Base-by-base conservation (phyloP, 2,113 vertebrate species). In the Burhinus oedicnemus region DNA sequence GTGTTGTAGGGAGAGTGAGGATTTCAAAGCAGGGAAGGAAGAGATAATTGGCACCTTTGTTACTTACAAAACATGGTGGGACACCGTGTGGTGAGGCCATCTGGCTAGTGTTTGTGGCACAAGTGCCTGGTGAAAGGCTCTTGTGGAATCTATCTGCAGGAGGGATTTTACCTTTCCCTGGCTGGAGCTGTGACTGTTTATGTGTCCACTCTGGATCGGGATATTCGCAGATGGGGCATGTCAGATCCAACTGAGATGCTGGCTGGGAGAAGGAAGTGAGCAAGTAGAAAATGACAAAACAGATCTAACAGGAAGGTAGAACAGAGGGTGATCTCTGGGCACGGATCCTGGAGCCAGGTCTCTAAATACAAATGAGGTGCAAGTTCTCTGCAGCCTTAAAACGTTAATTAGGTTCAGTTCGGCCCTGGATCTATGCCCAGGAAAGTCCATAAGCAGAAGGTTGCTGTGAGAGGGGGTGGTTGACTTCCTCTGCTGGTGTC, bases 31-130 rank as follows among this genome's bases (percentile, higher is more conserved):
- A 61, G 64, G 75, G 76, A 32, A 75, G 70, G 89, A 83, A 83
- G 81, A 64, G 38, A 47, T 68, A 87, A n/a, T 55, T 94, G 94
- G 82, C 83, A 86, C n/a, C 44, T 92, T 82, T 89, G 29, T 45
- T 68, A 54, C 21, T 64, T 95, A 52, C 44, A 82, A 86, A 96
- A 91, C 6, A 47, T 70, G 66, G 66, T 74, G 55, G 95, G 87
- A 79, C 34, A 42, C 18, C 34, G 1, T 90, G 84, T 49, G 45
- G 96, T 47, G 91, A 83, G 87, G 85, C 94, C 93, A 96, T 97
- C 94, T 96, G 94, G 84, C 9, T 58, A 17, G 42, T 40, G 81
- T 52, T 95, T 36, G 32, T 70, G 84, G 40, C 62, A 47, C 2
- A 18, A 47, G 81, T 30, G 22, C 40, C 65, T 51, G 40, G 58